These are phyloP conservation scores for Patagioenas fasciata DNA, from an alignment of 2,113 vertebrate genomes.

Conservation along the genomic window DNA sequence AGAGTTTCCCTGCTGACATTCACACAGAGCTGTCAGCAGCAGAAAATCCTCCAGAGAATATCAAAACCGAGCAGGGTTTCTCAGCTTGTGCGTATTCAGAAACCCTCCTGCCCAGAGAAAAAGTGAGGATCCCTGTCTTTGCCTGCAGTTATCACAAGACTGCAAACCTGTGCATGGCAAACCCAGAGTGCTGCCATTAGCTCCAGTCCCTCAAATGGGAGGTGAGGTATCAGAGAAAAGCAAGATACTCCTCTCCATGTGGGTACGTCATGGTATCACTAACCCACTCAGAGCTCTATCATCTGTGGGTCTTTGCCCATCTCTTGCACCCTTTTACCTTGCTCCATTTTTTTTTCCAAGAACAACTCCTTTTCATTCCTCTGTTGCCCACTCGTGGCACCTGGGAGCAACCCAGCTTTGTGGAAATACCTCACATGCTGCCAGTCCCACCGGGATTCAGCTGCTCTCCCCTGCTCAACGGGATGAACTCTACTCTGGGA, in stretches of 20 bases:
- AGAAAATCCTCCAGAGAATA: constrained; percentile 19
- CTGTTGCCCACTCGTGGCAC: neutral
- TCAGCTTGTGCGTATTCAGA: neutral
- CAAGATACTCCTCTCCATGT: neutral
- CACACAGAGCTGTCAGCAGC: constrained; percentile 1
- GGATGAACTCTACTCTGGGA: neutral
- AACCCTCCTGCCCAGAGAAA: neutral
- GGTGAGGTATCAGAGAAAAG: neutral
- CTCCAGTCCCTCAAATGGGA: neutral
- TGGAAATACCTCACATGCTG: neutral
- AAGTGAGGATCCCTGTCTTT: neutral
- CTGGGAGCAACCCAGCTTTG: neutral
- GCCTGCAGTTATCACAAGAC: neutral
- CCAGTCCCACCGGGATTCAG: neutral
- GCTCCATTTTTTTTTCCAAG: neutral
- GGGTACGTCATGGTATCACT: neutral
- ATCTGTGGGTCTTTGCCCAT: neutral
- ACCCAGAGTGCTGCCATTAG: neutral
- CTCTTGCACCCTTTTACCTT: neutral
- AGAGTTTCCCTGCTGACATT: constrained; percentile 6
- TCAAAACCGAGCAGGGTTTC: neutral
- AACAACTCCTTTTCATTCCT: neutral
- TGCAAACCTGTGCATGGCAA: neutral
- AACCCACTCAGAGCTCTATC: neutral
- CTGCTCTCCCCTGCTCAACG: neutral